Base-by-base conservation (phyloP, 2,113 vertebrate species). In the Burhinus bistriatus region DNA sequence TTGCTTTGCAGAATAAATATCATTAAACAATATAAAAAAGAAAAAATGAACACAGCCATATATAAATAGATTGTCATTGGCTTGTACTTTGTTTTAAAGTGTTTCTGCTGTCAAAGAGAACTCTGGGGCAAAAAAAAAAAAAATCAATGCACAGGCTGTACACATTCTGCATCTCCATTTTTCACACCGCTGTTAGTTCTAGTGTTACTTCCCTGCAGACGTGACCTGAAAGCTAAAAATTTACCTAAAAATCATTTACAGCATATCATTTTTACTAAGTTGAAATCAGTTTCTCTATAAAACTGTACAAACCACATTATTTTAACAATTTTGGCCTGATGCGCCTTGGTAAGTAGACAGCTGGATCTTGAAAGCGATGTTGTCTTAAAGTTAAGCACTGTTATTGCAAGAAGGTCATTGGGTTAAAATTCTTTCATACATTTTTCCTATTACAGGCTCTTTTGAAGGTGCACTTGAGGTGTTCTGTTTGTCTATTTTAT, bases 141-240 rank as follows among this genome's bases (percentile, higher is more conserved):
- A 93, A 96, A 95, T 95, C 92, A 83, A 64, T 95, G 66, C 51
- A 32, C 34, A 85, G 69, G 34, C 95, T 55, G 52, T 95, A 47
- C 27, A 55, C 83, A 86, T 94, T 82, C 86, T 97, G n/a, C 83
- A 84, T 96, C 79, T 96, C 92, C 62, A 84, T 97, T 97, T 96
- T 97, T 96, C 84, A 93, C 34, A 84, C 69, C 68, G 36, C 57
- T 95, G 71, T 94, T 82, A 87, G 27, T 79, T 97, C 87, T 95
- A 61, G 94, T 89, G 82, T 92, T 97, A 27, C 93, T 97, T 97
- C 90, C 89, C 92, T 87, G 25, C 83, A 92, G 91, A 92, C 42
- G 44, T 55, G 89, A 95, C 94, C 86, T 65, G 70, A 90, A 96
- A 97, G 83, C 91, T 89, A 87, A 97, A 97, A 83, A 76, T 44